Evolutionary conservation across 2,888 invertebrate genomes (phyloP).

Genomic region (Hanleya hanleyi): DNA sequence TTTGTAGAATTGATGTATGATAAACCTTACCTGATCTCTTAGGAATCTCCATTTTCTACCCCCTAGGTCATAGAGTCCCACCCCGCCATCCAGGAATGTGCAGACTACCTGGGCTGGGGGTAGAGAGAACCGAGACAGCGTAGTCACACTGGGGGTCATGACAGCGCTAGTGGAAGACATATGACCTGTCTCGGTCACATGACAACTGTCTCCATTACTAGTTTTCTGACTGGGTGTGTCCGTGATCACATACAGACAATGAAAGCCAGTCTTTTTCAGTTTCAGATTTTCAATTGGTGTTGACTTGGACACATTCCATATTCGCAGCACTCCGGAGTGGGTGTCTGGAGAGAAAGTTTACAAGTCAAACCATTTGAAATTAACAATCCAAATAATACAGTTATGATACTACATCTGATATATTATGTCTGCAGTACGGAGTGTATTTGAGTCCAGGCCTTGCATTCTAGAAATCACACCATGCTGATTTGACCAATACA

Average conservation of each 20-base stretch:
- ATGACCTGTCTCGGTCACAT: not conserved
- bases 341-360: conserved; percentile 59
- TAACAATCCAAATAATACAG: no score
- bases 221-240: not conserved
- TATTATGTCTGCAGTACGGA: no score
- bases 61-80: conserved; percentile 73
- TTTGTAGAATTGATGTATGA: no score
- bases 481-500: no score
- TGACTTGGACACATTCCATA: conserved; percentile 73
- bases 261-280: conserved; percentile 73
- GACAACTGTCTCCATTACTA: not conserved
- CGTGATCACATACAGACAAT: conserved; percentile 61
- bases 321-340: conserved; percentile 69
- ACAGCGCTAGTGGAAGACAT: conserved; percentile 59
- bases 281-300: conserved; percentile 71
- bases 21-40: conserved; percentile 73
- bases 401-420: no score
- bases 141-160: conserved; percentile 41
- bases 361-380: not conserved
- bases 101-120: conserved; percentile 70
- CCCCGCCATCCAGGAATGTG: conserved; percentile 74
- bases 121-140: conserved; percentile 53
- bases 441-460: no score
- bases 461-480: no score
- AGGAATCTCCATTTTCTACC: conserved; percentile 73